Conservation (phyloP, 2,888 invertebrate genomes). For the Lottia gigantea region DNA sequence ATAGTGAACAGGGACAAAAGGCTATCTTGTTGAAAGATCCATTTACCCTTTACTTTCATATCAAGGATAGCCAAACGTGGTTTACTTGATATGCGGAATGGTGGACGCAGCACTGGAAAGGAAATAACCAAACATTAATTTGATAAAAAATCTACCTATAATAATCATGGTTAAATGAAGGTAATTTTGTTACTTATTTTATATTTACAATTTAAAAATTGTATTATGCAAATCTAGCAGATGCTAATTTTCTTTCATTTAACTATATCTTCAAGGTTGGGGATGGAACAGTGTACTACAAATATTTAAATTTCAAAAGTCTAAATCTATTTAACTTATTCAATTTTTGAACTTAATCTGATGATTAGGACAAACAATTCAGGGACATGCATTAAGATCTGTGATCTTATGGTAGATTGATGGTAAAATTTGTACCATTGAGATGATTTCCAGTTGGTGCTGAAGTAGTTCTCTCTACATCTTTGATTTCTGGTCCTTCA, state of each 20-base stretch:
- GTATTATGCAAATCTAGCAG: neutral
- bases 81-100: slow-evolving; percentile 10
- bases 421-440: slow-evolving; percentile 7
- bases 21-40: slow-evolving; percentile 1
- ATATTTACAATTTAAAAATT: neutral
- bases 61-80: slow-evolving; percentile 17
- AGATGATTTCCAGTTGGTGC: neutral
- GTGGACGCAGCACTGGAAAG: slow-evolving; percentile 3
- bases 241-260: neutral
- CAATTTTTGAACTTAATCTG: too few species aligned
- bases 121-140: neutral
- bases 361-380: too few species aligned
- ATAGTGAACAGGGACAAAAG: neutral
- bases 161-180: neutral
- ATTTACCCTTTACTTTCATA: slow-evolving; percentile 21
- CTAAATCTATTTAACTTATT: too few species aligned
- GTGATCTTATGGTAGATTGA: neutral
- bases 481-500: neutral
- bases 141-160: neutral
- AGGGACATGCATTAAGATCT: slow-evolving; percentile 10
- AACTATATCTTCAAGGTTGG: neutral
- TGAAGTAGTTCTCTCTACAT: neutral
- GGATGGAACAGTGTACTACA: neutral
- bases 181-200: neutral
- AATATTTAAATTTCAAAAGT: too few species aligned